phyloP scores from a whole-genome alignment of 2,113 vertebrate species.

The Pollimyrus isidori region DNA sequence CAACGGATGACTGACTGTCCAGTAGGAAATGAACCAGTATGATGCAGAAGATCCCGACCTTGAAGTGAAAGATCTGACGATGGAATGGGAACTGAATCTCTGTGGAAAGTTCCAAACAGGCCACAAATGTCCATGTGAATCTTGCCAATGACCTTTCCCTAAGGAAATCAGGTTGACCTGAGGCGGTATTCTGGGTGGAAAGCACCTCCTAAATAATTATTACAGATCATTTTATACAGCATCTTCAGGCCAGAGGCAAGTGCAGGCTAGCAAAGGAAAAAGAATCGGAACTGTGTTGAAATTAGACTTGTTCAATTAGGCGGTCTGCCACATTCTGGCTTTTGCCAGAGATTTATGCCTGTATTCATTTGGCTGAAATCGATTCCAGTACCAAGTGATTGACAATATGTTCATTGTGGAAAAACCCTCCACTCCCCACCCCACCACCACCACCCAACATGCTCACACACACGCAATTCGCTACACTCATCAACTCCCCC shows the following conservation, averaged over 20 bases:
- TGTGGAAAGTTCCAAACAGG: not conserved
- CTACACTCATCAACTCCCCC: not conserved
- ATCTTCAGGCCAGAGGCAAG: conserved; percentile 38
- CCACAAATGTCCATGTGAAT: not conserved
- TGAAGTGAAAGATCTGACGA: not conserved
- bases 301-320: conserved; percentile 34
- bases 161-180: not conserved
- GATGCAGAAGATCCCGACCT: not conserved
- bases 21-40: not conserved
- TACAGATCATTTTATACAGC: conserved; percentile 32
- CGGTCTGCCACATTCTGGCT: conserved; percentile 21
- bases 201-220: conserved; percentile 33
- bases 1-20: not conserved
- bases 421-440: not conserved
- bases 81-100: not conserved
- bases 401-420: conserved; percentile 36
- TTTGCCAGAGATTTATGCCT: conserved; percentile 23
- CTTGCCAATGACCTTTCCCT: not conserved
- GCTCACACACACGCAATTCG: conserved; percentile 7
- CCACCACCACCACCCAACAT: not conserved
- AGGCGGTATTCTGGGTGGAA: not conserved
- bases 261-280: conserved; percentile 16
- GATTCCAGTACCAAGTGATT: conserved; percentile 35
- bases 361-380: conserved; percentile 26
- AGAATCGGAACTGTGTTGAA: conserved; percentile 24